Evolutionary conservation across 2,797 vertebrate genomes (phyloP).

Genomic region (Gambusia yucatana): DNA sequence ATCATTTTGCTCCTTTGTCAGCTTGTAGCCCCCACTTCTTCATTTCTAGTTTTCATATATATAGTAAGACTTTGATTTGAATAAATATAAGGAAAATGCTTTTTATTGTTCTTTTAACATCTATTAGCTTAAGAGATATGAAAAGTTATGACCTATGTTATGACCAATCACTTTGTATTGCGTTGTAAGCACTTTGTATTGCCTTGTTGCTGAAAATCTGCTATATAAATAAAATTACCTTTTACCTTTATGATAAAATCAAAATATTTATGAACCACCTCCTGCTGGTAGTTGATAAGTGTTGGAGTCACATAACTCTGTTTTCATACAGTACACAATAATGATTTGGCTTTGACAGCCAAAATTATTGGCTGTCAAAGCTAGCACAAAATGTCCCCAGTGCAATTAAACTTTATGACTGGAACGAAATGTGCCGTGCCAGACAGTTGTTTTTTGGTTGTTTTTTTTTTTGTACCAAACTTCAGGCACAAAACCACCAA

Average conservation of each 20-base stretch:
- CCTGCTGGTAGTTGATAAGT: not conserved
- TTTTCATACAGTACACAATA: not conserved
- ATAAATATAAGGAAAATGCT: not conserved
- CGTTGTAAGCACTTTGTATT: no score
- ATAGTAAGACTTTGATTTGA: no score
- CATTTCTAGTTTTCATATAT: no score
- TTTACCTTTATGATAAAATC: not conserved
- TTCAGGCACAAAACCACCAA: not conserved
- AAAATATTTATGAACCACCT: not conserved
- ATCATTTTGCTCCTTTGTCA: not conserved
- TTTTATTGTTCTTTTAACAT: not conserved
- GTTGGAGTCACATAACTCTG: not conserved
- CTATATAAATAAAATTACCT: no score
- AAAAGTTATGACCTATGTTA: not conserved
- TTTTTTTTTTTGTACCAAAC: not conserved
- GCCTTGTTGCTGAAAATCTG: no score
- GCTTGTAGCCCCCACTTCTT: no score
- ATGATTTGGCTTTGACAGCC: no score
- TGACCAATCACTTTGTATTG: no score
- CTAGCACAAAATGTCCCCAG: not conserved
- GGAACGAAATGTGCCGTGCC: not conserved
- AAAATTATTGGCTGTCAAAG: not conserved
- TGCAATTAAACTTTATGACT: not conserved
- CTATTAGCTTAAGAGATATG: not conserved
- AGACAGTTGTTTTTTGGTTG: not conserved